Evolutionary conservation across 2,888 invertebrate genomes (phyloP), one percentile per base, ranked within the genome.

Genomic region (Microplitis manilae): DNA sequence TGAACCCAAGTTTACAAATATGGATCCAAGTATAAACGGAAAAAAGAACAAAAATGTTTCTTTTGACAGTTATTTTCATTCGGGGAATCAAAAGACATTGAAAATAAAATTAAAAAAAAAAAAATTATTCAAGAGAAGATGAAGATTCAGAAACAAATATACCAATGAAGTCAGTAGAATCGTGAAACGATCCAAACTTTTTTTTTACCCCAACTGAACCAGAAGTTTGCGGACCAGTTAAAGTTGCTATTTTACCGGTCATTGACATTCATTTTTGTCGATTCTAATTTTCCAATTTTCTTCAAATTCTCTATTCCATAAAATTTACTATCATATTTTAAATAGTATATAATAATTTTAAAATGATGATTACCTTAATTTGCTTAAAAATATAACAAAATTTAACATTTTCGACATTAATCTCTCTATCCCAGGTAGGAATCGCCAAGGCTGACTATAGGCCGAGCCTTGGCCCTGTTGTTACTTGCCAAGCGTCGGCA

Each of bases 221-320:
- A 38, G 65, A 65, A 65, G 65, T 65, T 65, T 65, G 38, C 38
- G 65, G 65, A 65, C 65, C 65, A 65, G 65, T 65, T 65, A 65
- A 38, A 65, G 20, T 20, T 65, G 13, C 65, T 20, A 62, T 62
- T 62, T 1, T n/a, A 6, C 73, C 30, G 67, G 73, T 73, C 73
- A 73, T 73, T 73, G 73, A 73, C 73, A 38, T 73, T 41, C 30
- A 30, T 65, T 13, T n/a, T 61, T 39, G 1, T 60, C 38, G 6
- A n/a, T n/a, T 68, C 7, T 40, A 30, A 30, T 30, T 30, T 30
- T 30, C 2, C 30, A 30, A 30, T 30, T 30, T 30, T 30, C 2
- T 30, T 30, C 30, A 30, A 4, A 30, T 0, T 30, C 30, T 30
- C 4, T 30, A 30, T 30, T 30, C 20, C 20, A 20, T 20, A 20